These are phyloP conservation scores for Rhinella marina DNA, from an alignment of 2,797 vertebrate genomes.

Conservation along the genomic window DNA sequence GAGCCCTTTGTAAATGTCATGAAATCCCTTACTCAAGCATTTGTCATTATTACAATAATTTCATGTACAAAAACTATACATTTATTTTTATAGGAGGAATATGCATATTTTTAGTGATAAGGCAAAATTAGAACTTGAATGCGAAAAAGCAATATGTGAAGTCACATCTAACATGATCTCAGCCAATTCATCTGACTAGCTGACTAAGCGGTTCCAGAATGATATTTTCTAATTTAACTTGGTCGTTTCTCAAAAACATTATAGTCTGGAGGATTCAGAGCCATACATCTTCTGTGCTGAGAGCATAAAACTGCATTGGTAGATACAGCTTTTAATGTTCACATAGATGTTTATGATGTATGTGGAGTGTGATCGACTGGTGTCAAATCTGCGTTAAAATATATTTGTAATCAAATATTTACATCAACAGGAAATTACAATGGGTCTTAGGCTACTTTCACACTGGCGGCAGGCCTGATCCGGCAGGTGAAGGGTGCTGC, in stretches of 20 bases:
- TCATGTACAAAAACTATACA: not conserved
- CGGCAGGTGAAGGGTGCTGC: no score
- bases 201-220: constrained; percentile 32
- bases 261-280: not conserved
- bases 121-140: constrained; percentile 27
- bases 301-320: not conserved
- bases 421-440: not conserved
- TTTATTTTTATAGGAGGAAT: constrained; percentile 16
- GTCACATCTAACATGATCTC: constrained; percentile 37
- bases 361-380: not conserved
- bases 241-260: not conserved
- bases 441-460: no score
- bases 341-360: not conserved
- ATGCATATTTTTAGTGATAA: constrained; percentile 42
- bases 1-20: not conserved
- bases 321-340: not conserved
- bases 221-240: constrained; percentile 19
- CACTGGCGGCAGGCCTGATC: no score
- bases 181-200: constrained; percentile 40
- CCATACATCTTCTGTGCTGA: not conserved
- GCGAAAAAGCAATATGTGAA: constrained; percentile 22
- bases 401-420: not conserved
- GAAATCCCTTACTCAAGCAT: not conserved
- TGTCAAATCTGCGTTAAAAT: not conserved
- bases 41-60: constrained; percentile 26